Evolutionary conservation across 1,140 invertebrate genomes (phyloP).

Genomic region (Mesaphorura yosii): DNA sequence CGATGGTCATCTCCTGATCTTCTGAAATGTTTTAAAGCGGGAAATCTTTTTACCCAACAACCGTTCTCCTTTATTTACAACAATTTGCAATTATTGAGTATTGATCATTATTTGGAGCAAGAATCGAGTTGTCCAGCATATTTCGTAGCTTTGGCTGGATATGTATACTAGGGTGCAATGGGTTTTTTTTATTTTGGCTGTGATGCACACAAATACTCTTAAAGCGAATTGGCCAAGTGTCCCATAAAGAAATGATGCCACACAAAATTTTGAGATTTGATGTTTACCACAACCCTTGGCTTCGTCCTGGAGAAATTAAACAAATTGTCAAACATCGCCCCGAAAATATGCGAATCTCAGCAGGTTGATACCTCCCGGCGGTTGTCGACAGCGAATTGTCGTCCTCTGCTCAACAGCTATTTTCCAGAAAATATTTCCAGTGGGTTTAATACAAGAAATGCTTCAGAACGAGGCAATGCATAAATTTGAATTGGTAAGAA

Average conservation of each 20-base stretch:
- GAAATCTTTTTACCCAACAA: no score
- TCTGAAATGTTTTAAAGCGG: no score
- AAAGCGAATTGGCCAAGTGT: not conserved
- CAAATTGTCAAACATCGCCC: no score
- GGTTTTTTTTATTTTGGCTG: no score
- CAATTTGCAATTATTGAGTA: no score
- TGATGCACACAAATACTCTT: not conserved
- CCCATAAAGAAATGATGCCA: not conserved
- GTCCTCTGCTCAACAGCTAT: slow-evolving; percentile 35
- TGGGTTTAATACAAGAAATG: not conserved
- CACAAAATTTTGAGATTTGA: not conserved
- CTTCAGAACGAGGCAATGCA: not conserved
- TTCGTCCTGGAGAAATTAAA: not conserved
- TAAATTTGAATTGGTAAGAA: not conserved
- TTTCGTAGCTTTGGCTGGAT: no score
- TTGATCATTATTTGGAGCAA: no score
- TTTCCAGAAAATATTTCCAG: slow-evolving; percentile 15
- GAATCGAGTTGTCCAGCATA: no score
- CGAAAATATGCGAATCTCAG: not conserved
- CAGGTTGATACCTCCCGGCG: slow-evolving; percentile 39
- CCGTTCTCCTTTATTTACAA: no score
- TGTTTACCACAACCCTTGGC: not conserved
- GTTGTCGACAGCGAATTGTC: slow-evolving; percentile 44
- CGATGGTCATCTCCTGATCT: no score
- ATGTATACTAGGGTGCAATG: no score